These are phyloP conservation scores for Tricholauxania praeusta DNA, from an alignment of 2,888 invertebrate species.

Conservation along the genomic window DNA sequence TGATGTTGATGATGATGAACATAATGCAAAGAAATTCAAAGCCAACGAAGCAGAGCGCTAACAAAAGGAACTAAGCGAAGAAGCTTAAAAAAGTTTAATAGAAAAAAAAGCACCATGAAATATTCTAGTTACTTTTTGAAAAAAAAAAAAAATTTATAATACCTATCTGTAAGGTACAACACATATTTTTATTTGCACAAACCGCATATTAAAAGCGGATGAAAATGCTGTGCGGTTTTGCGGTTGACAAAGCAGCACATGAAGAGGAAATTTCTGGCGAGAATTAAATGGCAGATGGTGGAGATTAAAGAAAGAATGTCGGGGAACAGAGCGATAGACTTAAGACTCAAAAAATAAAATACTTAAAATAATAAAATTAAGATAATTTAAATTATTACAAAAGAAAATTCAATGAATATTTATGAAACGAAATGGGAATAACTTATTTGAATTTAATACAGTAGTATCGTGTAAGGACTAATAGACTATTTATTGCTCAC, in stretches of 20 bases:
- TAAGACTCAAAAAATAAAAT: too few species aligned
- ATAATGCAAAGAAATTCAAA: neutral
- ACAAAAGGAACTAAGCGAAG: conserved; percentile 2
- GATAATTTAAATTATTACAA: too few species aligned
- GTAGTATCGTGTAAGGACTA: too few species aligned
- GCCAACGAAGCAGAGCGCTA: conserved; percentile 15
- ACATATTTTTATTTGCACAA: neutral
- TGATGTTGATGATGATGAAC: neutral
- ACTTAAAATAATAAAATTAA: too few species aligned
- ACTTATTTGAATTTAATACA: too few species aligned
- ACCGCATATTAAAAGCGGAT: conserved; percentile 10
- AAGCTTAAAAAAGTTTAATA: neutral
- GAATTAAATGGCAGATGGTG: too few species aligned
- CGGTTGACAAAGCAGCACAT: conserved; percentile 25
- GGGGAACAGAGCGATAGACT: too few species aligned
- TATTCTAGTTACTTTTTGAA: neutral
- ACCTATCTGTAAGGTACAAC: conserved; percentile 4
- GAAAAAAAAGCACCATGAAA: neutral
- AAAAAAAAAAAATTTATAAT: too few species aligned
- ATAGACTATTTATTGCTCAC: too few species aligned
- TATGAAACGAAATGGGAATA: too few species aligned
- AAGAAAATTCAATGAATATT: too few species aligned
- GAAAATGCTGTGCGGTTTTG: conserved; percentile 20
- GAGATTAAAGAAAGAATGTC: too few species aligned
- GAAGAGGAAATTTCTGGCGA: conserved; percentile 15